Evolutionary conservation across 2,797 vertebrate genomes (phyloP).

Genomic region (Karalla daura): DNA sequence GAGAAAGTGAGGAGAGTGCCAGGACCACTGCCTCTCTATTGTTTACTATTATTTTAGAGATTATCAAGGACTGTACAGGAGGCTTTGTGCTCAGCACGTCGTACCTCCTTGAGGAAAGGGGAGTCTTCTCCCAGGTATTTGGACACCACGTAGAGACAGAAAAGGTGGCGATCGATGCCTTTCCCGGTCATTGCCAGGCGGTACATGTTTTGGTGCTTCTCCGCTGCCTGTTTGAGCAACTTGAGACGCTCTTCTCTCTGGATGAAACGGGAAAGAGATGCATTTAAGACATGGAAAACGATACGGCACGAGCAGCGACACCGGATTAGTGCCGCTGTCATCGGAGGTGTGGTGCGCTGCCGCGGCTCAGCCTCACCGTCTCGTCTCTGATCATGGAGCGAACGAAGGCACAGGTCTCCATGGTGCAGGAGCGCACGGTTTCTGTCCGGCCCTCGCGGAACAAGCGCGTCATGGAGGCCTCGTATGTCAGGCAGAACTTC

Average conservation of each 20-base stretch:
- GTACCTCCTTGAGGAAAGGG: slow-evolving; percentile 94
- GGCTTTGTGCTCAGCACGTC: slow-evolving; percentile 12
- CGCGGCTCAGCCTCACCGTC: slow-evolving; percentile 78
- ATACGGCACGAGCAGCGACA: background rate
- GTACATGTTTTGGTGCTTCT: slow-evolving; percentile 92
- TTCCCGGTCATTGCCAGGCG: slow-evolving; percentile 93
- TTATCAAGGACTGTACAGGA: background rate
- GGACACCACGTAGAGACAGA: slow-evolving; percentile 98
- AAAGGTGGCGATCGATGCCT: slow-evolving; percentile 96
- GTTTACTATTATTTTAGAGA: background rate
- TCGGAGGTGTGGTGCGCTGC: background rate
- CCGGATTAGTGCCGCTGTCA: background rate
- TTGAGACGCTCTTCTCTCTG: slow-evolving; percentile 87
- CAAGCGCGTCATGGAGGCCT: slow-evolving; percentile 97
- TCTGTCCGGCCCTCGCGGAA: slow-evolving; percentile 97
- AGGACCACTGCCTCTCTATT: background rate
- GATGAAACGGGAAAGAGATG: background rate
- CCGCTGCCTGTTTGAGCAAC: slow-evolving; percentile 85
- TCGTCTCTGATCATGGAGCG: slow-evolving; percentile 87
- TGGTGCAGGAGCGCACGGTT: slow-evolving; percentile 94
- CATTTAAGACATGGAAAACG: background rate
- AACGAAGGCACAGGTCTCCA: slow-evolving; percentile 90
- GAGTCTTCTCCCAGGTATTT: slow-evolving; percentile 97
- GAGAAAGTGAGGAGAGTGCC: background rate
- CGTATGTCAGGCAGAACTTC: slow-evolving; percentile 96